Percentiles rank a stretch among this genome's conserved stretches.
Evolutionary conservation across 2,113 vertebrate species (phyloP).

Genomic region (Tenrec ecaudatus): DNA sequence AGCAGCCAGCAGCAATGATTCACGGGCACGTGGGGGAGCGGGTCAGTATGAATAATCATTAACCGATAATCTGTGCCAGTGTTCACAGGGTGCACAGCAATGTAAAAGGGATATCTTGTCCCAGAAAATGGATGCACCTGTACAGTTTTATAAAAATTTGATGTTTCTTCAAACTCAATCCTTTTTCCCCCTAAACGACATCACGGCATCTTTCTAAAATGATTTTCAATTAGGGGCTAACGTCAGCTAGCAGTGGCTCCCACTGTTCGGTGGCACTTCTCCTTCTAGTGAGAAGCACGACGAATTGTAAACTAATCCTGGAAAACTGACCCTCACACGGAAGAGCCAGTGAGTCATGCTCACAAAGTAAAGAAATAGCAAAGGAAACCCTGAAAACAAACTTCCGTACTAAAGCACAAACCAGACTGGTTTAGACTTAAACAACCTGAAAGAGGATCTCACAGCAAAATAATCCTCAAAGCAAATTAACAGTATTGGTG

Average conservation of each 20-base stretch:
- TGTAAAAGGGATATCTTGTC: not conserved
- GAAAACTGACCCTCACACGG: conserved; percentile 23
- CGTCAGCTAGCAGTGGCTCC: not conserved
- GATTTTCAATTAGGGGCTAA: not conserved
- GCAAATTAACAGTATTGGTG: not conserved
- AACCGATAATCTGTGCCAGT: conserved; percentile 14
- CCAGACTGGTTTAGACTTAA: not conserved
- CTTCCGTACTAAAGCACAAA: not conserved
- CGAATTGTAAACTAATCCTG: conserved; percentile 20
- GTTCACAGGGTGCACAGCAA: not conserved
- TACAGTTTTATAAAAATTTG: not conserved
- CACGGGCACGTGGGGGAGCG: not conserved
- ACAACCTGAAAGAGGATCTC: not conserved
- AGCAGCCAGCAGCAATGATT: conserved; percentile 55
- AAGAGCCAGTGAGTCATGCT: not conserved
- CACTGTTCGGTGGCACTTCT: not conserved
- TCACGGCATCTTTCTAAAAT: not conserved
- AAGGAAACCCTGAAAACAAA: conserved; percentile 25
- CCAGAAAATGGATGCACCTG: not conserved
- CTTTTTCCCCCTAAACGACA: not conserved
- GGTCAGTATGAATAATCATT: conserved; percentile 61
- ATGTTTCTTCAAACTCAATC: not conserved
- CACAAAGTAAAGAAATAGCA: conserved; percentile 47
- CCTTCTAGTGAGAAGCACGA: not conserved
- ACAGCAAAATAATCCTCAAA: not conserved